Evolutionary conservation across 2,797 vertebrate genomes (phyloP).

Genomic region (Taenioides sp.): DNA sequence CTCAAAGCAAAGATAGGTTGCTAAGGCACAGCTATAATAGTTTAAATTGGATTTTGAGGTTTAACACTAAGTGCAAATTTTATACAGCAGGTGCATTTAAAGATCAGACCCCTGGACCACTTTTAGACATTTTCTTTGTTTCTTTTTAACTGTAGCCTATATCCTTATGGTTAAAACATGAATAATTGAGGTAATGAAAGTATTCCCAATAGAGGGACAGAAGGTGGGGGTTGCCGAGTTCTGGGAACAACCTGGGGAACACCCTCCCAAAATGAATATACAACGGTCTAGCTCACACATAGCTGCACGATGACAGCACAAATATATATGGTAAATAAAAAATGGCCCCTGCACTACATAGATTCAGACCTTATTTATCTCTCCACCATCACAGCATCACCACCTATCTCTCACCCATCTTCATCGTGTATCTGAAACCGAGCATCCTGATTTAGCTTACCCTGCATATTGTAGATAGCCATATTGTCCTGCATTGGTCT

Average conservation of each 20-base stretch:
- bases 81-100: background rate
- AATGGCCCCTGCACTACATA: constrained; percentile 39
- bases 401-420: constrained; percentile 23
- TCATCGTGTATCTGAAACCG: constrained; percentile 13
- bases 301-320: constrained; percentile 28
- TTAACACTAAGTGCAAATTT: background rate
- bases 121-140: constrained; percentile 1
- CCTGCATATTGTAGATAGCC: background rate
- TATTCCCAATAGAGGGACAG: constrained; percentile 46
- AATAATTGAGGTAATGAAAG: constrained; percentile 73
- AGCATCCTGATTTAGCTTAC: constrained; percentile 7
- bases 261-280: constrained; percentile 53
- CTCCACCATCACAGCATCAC: constrained; percentile 24
- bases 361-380: constrained; percentile 28
- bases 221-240: constrained; percentile 22
- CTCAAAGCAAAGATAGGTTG: background rate
- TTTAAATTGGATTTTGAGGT: background rate
- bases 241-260: constrained; percentile 55
- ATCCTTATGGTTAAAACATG: constrained; percentile 68
- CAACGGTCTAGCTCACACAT: constrained; percentile 4
- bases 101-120: constrained; percentile 20
- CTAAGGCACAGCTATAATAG: too few species aligned
- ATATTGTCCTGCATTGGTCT: background rate
- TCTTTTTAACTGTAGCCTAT: constrained; percentile 22
- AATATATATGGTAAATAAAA: constrained; percentile 36